Conservation (phyloP, 1,140 invertebrate species). For the Antheraea mylitta region DNA sequence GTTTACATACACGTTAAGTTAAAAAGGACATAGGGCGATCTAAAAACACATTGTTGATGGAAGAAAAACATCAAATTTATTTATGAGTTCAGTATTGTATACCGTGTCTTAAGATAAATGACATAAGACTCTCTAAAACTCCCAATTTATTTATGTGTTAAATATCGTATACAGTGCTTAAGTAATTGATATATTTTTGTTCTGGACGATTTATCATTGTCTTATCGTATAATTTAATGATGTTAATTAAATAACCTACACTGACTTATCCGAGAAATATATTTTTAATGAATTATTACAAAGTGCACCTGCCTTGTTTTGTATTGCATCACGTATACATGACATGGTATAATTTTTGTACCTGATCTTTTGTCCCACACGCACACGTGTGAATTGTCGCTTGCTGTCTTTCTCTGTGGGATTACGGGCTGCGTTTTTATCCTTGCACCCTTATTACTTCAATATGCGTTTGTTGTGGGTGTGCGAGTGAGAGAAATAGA, state of each 20-base stretch:
- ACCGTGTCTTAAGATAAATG: too few species aligned
- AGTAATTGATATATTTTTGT: too few species aligned
- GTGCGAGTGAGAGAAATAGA: conserved; percentile 41
- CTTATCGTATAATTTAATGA: conserved; percentile 4
- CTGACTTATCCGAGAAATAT: conserved; percentile 65
- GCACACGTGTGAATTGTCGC: conserved; percentile 22
- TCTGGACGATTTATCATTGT: too few species aligned
- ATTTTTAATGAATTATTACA: conserved; percentile 58
- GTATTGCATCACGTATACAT: conserved; percentile 61
- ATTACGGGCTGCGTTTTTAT: conserved; percentile 9
- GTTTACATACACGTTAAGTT: too few species aligned
- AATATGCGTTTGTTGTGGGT: conserved; percentile 50
- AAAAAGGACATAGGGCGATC: too few species aligned
- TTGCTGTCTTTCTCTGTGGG: conserved; percentile 37
- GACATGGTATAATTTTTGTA: conserved; percentile 56
- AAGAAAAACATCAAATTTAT: too few species aligned
- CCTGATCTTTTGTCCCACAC: conserved; percentile 43
- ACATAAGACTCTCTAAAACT: too few species aligned
- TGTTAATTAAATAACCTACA: conserved; percentile 10
- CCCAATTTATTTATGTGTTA: too few species aligned
- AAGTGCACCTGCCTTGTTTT: conserved; percentile 65
- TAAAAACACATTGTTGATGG: too few species aligned
- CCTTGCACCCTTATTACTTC: conserved; percentile 60
- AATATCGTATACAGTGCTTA: too few species aligned
- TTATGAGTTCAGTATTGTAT: too few species aligned